Evolutionary conservation across 2,888 invertebrate species (phyloP), one percentile per base, ranked within the genome.

Genomic region (Branchellion lobata): DNA sequence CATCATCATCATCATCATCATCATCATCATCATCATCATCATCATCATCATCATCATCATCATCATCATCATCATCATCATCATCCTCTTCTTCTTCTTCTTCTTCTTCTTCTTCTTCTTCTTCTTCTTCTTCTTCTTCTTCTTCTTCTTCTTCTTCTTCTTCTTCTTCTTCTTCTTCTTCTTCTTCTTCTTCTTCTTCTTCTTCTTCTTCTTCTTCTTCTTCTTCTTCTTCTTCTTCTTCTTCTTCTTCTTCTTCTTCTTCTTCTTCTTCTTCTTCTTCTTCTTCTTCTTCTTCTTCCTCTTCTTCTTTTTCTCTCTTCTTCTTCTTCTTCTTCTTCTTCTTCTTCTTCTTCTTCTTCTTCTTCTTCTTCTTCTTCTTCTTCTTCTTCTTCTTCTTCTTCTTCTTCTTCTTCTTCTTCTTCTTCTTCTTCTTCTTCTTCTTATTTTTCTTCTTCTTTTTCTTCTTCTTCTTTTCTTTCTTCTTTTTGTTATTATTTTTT

Each of bases 41-140:
- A 75, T 29, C 29, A 75, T 75, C 75, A 75, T 75, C 53, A 75
- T 75, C 75, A 75, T 53, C 33, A 75, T 75, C 75, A 75, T 75
- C 53, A 75, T 75, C 75, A 75, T 53, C 33, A 75, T 75, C 75
- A 75, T 75, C 53, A 75, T 75, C 75, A 75, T 53, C 33, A 75
- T 75, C 75, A 73, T 40, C 40, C 2, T 73, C 73, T 18, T 73
- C 40, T 51, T 53, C 53, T 51, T 29, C 29, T 51, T 75, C 75
- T 51, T 75, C 53, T 51, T 75, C 75, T 51, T 53, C 33, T 51
- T 75, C 75, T 51, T 75, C 53, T 51, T 75, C 75, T 51, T 53
- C 33, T 51, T 75, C 75, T 51, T 75, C 53, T 51, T 75, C 75
- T 51, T 53, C 33, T 51, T 75, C 75, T n/a, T n/a, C 65, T 11